Base-by-base conservation (phyloP, 2,797 vertebrate genomes). In the Melopsittacus undulatus region DNA sequence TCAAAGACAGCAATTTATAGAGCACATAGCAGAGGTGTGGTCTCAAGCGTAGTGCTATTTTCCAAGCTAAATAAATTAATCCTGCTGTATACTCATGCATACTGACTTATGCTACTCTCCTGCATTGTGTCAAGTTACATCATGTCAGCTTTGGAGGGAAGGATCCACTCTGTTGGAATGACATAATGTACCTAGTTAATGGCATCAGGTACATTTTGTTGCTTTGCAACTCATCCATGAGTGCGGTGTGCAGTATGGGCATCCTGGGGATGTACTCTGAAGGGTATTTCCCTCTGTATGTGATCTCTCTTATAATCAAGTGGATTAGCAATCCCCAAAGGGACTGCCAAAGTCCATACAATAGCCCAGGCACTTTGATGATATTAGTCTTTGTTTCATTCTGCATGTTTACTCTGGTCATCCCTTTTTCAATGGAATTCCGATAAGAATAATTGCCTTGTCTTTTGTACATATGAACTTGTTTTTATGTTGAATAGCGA, bases 331-430 rank as follows among this genome's bases (percentile, higher is more conserved):
- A 48, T 32, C 49, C 82, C 69, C 42, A 34, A 64, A 52, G 73
- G 72, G 64, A 27, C 30, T 88, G 66, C 42, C 74, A 73, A 48
- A 69, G 62, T 17, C 81, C 72, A 6, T 13, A 94, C 75, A 94
- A 96, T 63, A 80, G 80, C 42, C 69, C 15, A 6, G 64, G 76
- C 40, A 68, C 32, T 56, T 72, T 85, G 70, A 70, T 0, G 5
- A 23, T 83, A 26, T 93, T 82, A 88, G 81, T 48, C 78, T 69
- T 90, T 87, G 94, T 94, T 96, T 91, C 84, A 11, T 77, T 70
- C 74, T 68, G 43, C 4, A 2, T 83, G 90, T 94, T 95, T 96
- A 84, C 79, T 91, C 83, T 46, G 13, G 45, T 57, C 70, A 62
- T 83, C 62, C 26, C 74, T 83, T 79, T 90, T 90, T 91, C 92